A percentile compares a stretch with the other conserved stretches of the same genome.
phyloP scores from a whole-genome alignment of 2,797 vertebrate genomes.

The Sorex maritimensis region DNA sequence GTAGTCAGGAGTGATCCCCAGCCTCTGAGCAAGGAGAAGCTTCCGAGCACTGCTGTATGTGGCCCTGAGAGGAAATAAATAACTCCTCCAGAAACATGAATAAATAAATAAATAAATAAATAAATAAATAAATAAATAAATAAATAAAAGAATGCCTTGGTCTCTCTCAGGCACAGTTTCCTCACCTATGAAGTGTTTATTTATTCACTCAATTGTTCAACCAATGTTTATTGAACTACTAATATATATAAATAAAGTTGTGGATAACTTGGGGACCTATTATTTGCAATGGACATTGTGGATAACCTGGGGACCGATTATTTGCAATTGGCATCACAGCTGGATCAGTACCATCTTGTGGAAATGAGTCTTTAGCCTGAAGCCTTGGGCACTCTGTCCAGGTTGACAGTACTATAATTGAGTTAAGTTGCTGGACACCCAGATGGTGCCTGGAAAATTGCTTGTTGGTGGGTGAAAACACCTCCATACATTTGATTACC shows the following conservation, averaged over 20 bases:
- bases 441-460: neutral
- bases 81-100: too few species aligned
- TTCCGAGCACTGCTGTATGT: too few species aligned
- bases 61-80: too few species aligned
- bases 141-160: neutral
- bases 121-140: too few species aligned
- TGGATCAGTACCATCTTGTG: neutral
- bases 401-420: neutral
- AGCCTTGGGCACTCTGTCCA: neutral
- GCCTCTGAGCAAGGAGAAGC: too few species aligned
- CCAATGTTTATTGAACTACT: slow-evolving; percentile 41
- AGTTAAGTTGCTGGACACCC: neutral
- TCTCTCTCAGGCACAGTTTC: slow-evolving; percentile 44
- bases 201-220: slow-evolving; percentile 10
- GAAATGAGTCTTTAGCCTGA: neutral
- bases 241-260: neutral
- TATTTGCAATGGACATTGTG: neutral
- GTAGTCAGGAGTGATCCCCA: too few species aligned
- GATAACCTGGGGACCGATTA: neutral
- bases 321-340: neutral
- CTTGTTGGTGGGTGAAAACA: neutral
- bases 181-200: neutral
- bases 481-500: neutral
- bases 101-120: too few species aligned
- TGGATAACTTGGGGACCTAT: neutral